These are phyloP conservation scores for Zonitis immaculata DNA, from an alignment of 2,888 invertebrate species.

Conservation along the genomic window DNA sequence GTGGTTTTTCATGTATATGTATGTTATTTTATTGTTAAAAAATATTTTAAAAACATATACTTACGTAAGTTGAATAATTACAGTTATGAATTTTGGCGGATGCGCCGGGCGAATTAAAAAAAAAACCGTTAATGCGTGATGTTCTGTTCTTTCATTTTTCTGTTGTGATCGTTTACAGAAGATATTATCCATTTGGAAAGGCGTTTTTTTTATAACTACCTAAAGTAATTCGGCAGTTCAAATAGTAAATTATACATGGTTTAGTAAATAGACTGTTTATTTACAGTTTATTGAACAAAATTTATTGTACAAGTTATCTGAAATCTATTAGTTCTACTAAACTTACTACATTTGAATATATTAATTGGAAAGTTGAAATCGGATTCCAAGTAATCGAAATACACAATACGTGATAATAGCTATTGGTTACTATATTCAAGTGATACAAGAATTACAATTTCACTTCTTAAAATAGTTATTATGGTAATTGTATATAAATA, in stretches of 20 bases:
- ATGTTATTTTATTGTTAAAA: not conserved
- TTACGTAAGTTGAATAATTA: too few species aligned
- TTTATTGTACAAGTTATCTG: slow-evolving; percentile 12
- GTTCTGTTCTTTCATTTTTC: too few species aligned
- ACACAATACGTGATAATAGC: slow-evolving; percentile 11
- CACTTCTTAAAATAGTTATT: slow-evolving; percentile 7
- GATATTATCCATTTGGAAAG: not conserved
- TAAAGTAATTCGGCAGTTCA: not conserved
- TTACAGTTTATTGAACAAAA: slow-evolving; percentile 3
- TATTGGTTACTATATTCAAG: slow-evolving; percentile 3
- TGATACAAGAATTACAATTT: slow-evolving; percentile 2
- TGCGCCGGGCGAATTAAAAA: not conserved
- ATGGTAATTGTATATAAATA: slow-evolving; percentile 13
- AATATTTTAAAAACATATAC: too few species aligned
- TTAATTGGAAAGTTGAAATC: slow-evolving; percentile 12
- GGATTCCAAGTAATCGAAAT: slow-evolving; percentile 11
- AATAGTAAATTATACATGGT: not conserved
- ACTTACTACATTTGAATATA: slow-evolving; percentile 18
- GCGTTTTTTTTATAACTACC: not conserved
- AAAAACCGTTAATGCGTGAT: too few species aligned
- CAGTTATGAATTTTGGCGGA: too few species aligned
- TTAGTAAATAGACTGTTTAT: not conserved
- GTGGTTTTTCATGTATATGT: too few species aligned
- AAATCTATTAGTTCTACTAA: slow-evolving; percentile 16
- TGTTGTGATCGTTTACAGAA: too few species aligned